Evolutionary conservation across 1,140 invertebrate genomes (phyloP).

Genomic region (Drosophila lowei): DNA sequence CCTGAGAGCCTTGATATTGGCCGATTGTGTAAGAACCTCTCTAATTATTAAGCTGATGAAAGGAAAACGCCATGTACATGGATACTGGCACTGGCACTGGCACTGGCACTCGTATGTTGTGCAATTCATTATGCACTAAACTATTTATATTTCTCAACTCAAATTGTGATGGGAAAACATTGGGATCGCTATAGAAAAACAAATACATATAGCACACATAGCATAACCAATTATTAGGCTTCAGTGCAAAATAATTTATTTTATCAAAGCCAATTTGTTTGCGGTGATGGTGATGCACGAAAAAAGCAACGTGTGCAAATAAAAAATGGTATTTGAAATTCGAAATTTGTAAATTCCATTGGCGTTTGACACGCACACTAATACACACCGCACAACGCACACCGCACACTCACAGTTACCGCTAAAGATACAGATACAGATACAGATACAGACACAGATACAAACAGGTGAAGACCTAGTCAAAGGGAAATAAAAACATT

Average conservation of each 20-base stretch:
- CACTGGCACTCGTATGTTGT: neutral
- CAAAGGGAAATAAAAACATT: slow-evolving; percentile 70
- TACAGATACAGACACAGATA: slow-evolving; percentile 30
- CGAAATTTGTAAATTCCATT: slow-evolving; percentile 71
- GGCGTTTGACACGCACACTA: slow-evolving; percentile 58
- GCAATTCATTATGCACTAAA: neutral
- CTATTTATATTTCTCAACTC: neutral
- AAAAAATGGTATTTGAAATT: slow-evolving; percentile 70
- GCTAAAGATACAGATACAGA: slow-evolving; percentile 17
- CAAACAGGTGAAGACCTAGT: slow-evolving; percentile 46
- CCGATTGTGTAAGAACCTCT: neutral
- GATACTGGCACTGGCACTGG: too few relatives aligned
- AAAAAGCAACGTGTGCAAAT: slow-evolving; percentile 22
- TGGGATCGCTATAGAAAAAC: too few relatives aligned
- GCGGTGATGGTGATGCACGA: slow-evolving; percentile 25
- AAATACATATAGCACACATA: slow-evolving; percentile 24
- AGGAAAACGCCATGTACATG: slow-evolving; percentile 1
- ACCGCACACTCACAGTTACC: slow-evolving; percentile 5
- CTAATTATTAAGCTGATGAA: slow-evolving; percentile 1
- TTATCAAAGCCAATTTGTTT: slow-evolving; percentile 63
- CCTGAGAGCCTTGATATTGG: too few relatives aligned
- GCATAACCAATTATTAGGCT: slow-evolving; percentile 38
- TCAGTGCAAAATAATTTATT: slow-evolving; percentile 58
- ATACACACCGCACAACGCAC: slow-evolving; percentile 21
- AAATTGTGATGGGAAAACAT: too few relatives aligned